These are phyloP conservation scores for Picathartes gymnocephalus DNA, from an alignment of 2,113 vertebrate genomes.

Conservation along the genomic window DNA sequence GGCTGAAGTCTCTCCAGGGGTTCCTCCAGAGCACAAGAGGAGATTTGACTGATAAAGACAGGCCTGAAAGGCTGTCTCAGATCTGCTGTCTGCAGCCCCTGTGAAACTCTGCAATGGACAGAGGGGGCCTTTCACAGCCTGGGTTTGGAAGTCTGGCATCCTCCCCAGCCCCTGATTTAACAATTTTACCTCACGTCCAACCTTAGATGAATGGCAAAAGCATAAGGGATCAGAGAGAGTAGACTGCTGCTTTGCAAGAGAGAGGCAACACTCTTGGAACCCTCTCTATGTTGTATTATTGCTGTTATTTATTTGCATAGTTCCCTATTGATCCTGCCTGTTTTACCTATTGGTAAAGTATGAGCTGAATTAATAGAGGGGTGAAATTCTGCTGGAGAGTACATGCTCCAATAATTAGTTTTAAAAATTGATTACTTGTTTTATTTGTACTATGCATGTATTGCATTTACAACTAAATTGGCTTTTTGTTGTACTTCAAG, in stretches of 20 bases:
- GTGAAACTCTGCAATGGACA: background rate
- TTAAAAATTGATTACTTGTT: background rate
- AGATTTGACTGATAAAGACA: slow-evolving; percentile 20
- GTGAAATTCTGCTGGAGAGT: background rate
- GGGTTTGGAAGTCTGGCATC: background rate
- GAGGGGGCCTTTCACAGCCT: slow-evolving; percentile 30
- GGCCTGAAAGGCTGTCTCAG: slow-evolving; percentile 13
- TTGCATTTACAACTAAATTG: background rate
- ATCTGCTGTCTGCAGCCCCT: background rate
- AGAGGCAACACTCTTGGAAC: background rate
- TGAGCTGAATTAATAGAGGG: background rate
- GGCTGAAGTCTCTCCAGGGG: background rate
- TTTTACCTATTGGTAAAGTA: background rate
- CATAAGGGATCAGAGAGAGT: background rate
- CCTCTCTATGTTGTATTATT: background rate
- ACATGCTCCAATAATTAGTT: background rate
- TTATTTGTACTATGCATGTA: background rate
- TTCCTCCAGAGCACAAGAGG: background rate
- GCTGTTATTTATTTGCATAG: background rate
- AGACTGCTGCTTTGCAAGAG: background rate
- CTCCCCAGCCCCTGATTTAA: slow-evolving; percentile 29
- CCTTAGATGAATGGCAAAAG: background rate
- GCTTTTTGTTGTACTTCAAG: background rate
- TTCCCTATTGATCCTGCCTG: background rate
- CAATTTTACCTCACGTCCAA: background rate